Evolutionary conservation across 23 tunicate species (phyloP), one percentile per base, ranked within the genome.

Genomic region (Phallusia fumigata): DNA sequence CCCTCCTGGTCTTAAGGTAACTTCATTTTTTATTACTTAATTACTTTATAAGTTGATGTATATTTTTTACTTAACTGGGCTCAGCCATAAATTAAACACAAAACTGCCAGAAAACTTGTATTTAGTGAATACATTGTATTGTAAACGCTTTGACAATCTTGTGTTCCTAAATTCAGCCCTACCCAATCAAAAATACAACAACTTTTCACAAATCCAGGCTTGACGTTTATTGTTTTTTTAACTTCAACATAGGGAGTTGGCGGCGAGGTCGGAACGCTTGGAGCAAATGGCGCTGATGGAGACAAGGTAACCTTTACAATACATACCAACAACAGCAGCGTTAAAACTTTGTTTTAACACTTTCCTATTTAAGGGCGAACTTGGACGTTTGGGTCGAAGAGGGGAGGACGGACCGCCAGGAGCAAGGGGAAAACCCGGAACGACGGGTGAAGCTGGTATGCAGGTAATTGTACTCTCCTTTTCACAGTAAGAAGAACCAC

Each of bases 321-420:
- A 10, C 5, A 40, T 40, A 10, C 47, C 47, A 10, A 40, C 69
- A 58, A 22, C 26, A 58, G 13, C 13, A 3, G 16, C 16, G 69
- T 21, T 58, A 58, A 21, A 1, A 24, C 58, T 15, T 18, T 51
- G 58, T 21, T 21, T 8, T 13, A 58, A 8, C 3, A 58, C 28
- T 58, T 58, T 58, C 8, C 13, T 58, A 24, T 13, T 22, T 58
- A 58, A n/a, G 69, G 69, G 69, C 3, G 28, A 58, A 21, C 28
- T 24, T 21, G 69, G 69, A 58, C 69, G 69, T 6, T 6, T 11
- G 28, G 69, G 69, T 13, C 69, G 69, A 58, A 22, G 69, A 24
- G 69, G 69, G 26, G 69, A 58, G 69, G 28, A 21, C 13, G 69
- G 69, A 58, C 69, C 69, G 3, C 69, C 69, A 21, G 69, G 69